Percentiles rank a stretch among this genome's conserved stretches.
Conservation (phyloP, 2,113 vertebrate genomes). For the Australoheros scitulus region DNA sequence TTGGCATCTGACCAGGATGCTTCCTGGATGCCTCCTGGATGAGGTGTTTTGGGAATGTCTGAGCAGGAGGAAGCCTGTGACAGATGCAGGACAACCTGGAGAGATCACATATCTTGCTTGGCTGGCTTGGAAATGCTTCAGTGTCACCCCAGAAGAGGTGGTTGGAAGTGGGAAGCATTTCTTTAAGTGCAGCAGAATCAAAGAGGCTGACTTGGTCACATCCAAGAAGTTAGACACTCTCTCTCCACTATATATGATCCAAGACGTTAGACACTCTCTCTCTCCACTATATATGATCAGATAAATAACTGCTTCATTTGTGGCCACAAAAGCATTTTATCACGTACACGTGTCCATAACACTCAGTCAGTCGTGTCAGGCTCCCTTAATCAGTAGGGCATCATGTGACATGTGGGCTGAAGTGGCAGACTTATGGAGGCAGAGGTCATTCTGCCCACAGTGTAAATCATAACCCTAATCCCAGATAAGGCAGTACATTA, state of each 20-base stretch:
- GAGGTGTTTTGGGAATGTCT: not conserved
- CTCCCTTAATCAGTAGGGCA: not conserved
- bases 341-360: not conserved
- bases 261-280: not conserved
- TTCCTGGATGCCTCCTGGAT: not conserved
- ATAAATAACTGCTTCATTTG: not conserved
- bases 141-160: too few relatives aligned
- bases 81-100: too few relatives aligned
- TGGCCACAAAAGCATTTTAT: not conserved
- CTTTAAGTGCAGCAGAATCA: not conserved
- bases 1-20: not conserved
- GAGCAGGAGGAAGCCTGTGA: too few relatives aligned
- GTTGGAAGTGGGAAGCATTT: not conserved
- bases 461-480: conserved; percentile 6
- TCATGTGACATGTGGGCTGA: not conserved
- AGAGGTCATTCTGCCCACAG: not conserved
- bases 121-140: too few relatives aligned
- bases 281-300: conserved; percentile 67
- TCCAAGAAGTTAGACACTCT: not conserved
- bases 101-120: too few relatives aligned
- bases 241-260: conserved; percentile 65
- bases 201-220: too few relatives aligned
- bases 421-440: not conserved
- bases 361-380: not conserved
- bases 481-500: not conserved